phyloP scores from a whole-genome alignment of 2,797 vertebrate genomes.

The Apogon hyalosoma region DNA sequence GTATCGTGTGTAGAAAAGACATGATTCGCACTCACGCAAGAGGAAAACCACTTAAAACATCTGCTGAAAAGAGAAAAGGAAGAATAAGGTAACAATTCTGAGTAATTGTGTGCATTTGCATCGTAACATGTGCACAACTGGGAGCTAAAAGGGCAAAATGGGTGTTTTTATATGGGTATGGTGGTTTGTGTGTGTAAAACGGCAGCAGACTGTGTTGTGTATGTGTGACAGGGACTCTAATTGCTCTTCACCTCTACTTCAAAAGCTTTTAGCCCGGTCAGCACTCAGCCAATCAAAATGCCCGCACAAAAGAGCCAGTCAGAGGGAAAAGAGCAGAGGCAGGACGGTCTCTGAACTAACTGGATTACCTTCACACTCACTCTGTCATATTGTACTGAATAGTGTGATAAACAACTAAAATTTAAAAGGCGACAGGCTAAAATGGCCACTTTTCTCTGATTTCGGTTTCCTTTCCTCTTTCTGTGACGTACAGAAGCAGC shows the following conservation, averaged over 20 bases:
- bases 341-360: constrained; percentile 64
- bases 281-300: constrained; percentile 75
- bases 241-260: constrained; percentile 84
- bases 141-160: constrained; percentile 10
- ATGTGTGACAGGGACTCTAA: constrained; percentile 74
- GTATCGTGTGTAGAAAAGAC: not conserved
- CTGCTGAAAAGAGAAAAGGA: not conserved
- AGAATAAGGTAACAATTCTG: not conserved
- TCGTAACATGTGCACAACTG: not conserved
- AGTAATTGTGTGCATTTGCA: constrained; percentile 1
- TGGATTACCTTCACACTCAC: constrained; percentile 72
- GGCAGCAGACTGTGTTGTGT: constrained; percentile 7
- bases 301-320: constrained; percentile 49
- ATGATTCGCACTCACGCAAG: not conserved
- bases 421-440: constrained; percentile 63
- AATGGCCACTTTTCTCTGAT: constrained; percentile 36
- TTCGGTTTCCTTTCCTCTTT: constrained; percentile 22
- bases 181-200: not conserved
- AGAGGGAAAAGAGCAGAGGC: constrained; percentile 47
- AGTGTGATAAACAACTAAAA: constrained; percentile 48
- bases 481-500: constrained; percentile 7
- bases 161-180: constrained; percentile 19
- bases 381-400: constrained; percentile 44
- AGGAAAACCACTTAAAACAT: not conserved
- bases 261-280: constrained; percentile 82